Conservation (phyloP, 2,888 invertebrate genomes). For the Morpho deidamia region DNA sequence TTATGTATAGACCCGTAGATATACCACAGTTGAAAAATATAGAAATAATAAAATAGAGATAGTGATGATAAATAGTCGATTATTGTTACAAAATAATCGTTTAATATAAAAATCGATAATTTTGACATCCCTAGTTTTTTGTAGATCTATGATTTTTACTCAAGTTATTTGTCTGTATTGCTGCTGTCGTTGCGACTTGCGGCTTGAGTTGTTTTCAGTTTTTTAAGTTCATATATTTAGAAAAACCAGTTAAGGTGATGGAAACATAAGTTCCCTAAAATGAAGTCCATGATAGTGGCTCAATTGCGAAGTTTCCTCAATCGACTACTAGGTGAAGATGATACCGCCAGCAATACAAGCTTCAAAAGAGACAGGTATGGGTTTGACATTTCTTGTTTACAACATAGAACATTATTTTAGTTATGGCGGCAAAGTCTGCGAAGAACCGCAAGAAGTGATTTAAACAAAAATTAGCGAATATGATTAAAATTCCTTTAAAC, state of each 20-base stretch:
- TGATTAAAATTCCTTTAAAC: constrained; percentile 58
- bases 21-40: too few relatives aligned
- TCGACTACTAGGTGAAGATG: constrained; percentile 46
- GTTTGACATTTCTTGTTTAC: constrained; percentile 67
- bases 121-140: too few relatives aligned
- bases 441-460: constrained; percentile 31
- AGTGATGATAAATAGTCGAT: too few relatives aligned
- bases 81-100: too few relatives aligned
- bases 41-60: too few relatives aligned
- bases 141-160: too few relatives aligned
- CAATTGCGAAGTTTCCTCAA: constrained; percentile 62
- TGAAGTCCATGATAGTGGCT: constrained; percentile 61
- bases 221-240: constrained; percentile 26
- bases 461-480: constrained; percentile 25
- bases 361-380: constrained; percentile 71
- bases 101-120: too few relatives aligned
- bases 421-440: constrained; percentile 72
- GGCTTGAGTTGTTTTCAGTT: constrained; percentile 18
- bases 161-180: neutral
- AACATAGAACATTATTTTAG: constrained; percentile 41
- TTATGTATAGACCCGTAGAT: too few relatives aligned
- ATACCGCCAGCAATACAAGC: constrained; percentile 44
- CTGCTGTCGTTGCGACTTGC: constrained; percentile 7
- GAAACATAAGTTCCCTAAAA: constrained; percentile 52
- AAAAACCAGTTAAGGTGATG: constrained; percentile 47